Evolutionary conservation across 2,113 vertebrate genomes (phyloP).

Genomic region (Phalacrocorax aristotelis): DNA sequence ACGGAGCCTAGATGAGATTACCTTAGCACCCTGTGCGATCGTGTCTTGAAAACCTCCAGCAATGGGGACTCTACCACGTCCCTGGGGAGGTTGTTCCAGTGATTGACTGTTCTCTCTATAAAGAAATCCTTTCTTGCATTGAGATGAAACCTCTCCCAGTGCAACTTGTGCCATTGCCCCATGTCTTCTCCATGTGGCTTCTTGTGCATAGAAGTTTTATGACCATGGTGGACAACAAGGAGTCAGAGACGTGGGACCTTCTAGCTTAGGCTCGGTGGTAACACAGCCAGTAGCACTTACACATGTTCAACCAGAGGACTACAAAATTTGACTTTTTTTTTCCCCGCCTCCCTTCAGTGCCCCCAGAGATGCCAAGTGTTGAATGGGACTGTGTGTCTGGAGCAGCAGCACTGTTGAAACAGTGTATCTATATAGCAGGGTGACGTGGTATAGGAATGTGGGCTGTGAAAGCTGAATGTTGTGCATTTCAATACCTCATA

Average conservation of each 20-base stretch:
- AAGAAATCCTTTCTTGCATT: background rate
- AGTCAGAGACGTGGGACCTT: background rate
- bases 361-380: background rate
- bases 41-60: background rate
- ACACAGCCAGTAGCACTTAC: background rate
- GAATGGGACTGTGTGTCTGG: background rate
- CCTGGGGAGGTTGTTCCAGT: background rate
- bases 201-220: background rate
- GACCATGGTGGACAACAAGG: background rate
- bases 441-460: background rate
- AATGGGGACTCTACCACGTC: accelerated
- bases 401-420: background rate
- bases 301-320: background rate
- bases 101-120: background rate
- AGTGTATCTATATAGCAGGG: accelerated
- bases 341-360: background rate
- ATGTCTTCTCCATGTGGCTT: background rate
- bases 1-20: background rate
- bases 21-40: too few relatives aligned
- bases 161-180: background rate
- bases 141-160: background rate
- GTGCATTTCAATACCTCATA: background rate
- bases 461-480: background rate
- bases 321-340: background rate
- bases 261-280: background rate